Base-by-base conservation (phyloP, 2,888 invertebrate genomes). In the Agrochola litura region DNA sequence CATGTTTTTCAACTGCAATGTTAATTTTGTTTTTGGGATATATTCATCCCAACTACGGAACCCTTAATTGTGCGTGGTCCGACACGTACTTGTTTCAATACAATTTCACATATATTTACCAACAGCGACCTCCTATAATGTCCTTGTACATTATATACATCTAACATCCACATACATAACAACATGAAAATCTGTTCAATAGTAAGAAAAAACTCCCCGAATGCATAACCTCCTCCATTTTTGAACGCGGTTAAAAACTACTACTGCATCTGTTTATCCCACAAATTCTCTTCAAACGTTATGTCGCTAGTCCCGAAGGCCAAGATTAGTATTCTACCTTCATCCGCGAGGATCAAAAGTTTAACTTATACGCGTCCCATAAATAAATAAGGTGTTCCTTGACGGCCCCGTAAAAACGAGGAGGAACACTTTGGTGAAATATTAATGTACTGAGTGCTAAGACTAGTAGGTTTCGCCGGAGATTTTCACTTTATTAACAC, bases 271-370 rank as follows among this genome's bases (percentile, higher is more conserved):
- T 43, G 10, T n/a, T 37, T 16, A 16, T 16, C 25, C 19, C 16
- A 8, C 43, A 25, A 56, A 58, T 61, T 68, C 14, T 63, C 14
- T 22, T 8, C 30, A 14, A 66, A 69, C 69, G 61, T 37, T 54
- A 43, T 41, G n/a, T 60, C 56, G 37, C 46, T 58, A 12, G 54
- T 69, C 76, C 60, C 37, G 22, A 10, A 60, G 64, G 76, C 37
- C 22, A 52, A 46, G 64, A 88, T 87, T 88, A 83, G 85, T 85
- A 87, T 87, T 74, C 87, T 22, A 25, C 52, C 66, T 43, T 30
- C 87, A 81, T 83, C 64, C 73, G 49, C 49, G 56, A 76, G 77
- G 85, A 87, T 88, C 85, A 83, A 86, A 88, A 85, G 88, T 83
- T 84, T 81, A 88, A 88, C 79, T 85, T 81, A 81, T 88, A 84